Base-by-base conservation (phyloP, 2,113 vertebrate genomes). In the Rafetus swinhoei region DNA sequence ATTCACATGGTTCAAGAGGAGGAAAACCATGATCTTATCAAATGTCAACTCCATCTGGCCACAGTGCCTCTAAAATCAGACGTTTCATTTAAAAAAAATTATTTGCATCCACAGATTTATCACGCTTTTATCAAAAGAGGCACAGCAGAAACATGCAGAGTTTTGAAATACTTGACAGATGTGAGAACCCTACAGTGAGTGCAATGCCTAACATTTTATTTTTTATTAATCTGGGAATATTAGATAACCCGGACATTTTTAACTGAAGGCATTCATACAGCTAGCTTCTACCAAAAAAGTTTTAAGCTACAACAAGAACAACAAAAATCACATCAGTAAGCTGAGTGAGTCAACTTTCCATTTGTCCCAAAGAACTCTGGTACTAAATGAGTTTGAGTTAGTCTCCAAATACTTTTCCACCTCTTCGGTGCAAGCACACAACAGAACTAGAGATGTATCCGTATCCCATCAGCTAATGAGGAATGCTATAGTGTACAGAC, bases 401-500 rank as follows among this genome's bases (percentile, higher is more conserved):
- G 45, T 16, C 9, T 32, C 56, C 24, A 3, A 1, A 1, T 1
- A 27, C 1, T 0, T 3, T 52, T 55, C 72, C 80, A 76, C 39
- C 22, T 54, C n/a, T 57, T 52, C 53, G 72, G 32, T 1, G 15
- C 27, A 21, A 86, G 39, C 65, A 76, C 10, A 65, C 9, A 19
- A 27, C 6, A 0, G 0, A 22, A 54, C 1, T n/a, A 72, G 50
- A 6, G 4, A 55, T 9, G 59, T 50, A 69, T 4, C 6, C n/a
- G 27, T 11, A 72, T 8, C 52, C 52, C n/a, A 53, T 50, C 2
- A 0, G 25, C 57, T 76, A 0, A 0, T 22, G 24, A 69, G 55
- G 52, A 53, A 74, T 45, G 32, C 9, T 9, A 5, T 7, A 4
- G 13, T 3, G 13, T 13, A 35, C 35, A 56, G 85, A 79, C n/a